Evolutionary conservation across 2,797 vertebrate species (phyloP), one percentile per base, ranked within the genome.

Genomic region (Megalops cyprinoides): DNA sequence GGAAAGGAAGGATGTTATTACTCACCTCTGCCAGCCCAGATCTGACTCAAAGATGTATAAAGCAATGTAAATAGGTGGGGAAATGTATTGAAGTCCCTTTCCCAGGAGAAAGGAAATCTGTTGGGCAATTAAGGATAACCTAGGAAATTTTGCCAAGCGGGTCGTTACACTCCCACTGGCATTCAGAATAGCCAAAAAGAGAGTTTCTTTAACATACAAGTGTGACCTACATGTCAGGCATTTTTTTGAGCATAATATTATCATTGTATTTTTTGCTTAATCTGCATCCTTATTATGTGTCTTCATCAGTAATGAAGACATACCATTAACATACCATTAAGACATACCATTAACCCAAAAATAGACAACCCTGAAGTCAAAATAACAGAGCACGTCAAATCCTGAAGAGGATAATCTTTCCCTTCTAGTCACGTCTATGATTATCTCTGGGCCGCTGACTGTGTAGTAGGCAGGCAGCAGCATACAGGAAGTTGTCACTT

Each of bases 401-500:
- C 37, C 65, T 69, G 65, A 39, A 15, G 18, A 42, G 31, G 34
- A 69, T 69, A 18, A 65, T 39, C 4, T 39, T 42, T 39, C 65
- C 34, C 65, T 31, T 20, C 65, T 42, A 18, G 65, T 69, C 37
- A 69, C 42, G 37, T 69, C 65, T 69, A 23, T 69, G 34, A 39
- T 69, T 69, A 69, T 69, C 65, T 1, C 42, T 42, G 34, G 37
- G 31, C 65, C 34, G 39, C 65, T 39, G 65, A 20, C 37, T 1
- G 60, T 15, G 7, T 37, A 69, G 65, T 18, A 42, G 65, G 34
- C 58, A 15, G 58, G 28, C 28, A 62, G 84, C 78, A 82, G 83
- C 86, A 84, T 86, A 84, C 79, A 84, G 75, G 80, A 85, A 84
- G 58, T 77, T 69, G 46, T 84, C 79, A 14, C 88, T 82, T 79